Percentiles rank a stretch among this genome's conserved stretches.
Conservation (phyloP, 2,888 invertebrate genomes). For the Agrotis ipsilon region DNA sequence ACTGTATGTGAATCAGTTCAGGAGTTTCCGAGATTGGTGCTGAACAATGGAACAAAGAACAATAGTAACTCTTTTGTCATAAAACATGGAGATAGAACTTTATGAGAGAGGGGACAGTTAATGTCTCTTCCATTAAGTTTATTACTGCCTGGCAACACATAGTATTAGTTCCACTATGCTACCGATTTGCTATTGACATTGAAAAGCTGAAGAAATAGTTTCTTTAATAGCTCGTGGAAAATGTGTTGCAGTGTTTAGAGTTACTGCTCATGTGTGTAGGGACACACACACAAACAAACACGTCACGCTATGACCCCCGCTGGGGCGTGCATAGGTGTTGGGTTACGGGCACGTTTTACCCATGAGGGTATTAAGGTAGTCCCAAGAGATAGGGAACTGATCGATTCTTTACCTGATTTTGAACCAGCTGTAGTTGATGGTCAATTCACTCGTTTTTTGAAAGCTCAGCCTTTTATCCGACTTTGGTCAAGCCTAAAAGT, state of each 20-base stretch:
- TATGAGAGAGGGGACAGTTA: conserved; percentile 54
- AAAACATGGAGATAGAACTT: conserved; percentile 57
- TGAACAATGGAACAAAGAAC: conserved; percentile 67
- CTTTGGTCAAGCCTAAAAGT: too few species aligned
- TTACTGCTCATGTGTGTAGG: conserved; percentile 1
- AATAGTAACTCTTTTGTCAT: conserved; percentile 63
- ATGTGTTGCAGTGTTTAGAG: conserved; percentile 15
- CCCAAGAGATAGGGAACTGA: conserved; percentile 11
- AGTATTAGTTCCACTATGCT: conserved; percentile 30
- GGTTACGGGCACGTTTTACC: conserved; percentile 14
- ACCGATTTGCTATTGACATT: conserved; percentile 55
- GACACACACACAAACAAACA: background rate
- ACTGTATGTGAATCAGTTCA: conserved; percentile 57
- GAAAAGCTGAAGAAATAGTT: conserved; percentile 42
- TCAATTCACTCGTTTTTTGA: background rate
- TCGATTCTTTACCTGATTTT: conserved; percentile 32
- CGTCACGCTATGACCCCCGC: conserved; percentile 6
- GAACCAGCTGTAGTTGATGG: background rate
- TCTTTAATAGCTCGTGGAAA: conserved; percentile 26
- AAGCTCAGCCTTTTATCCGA: too few species aligned
- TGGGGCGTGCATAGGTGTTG: background rate
- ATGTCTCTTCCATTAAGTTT: conserved; percentile 59
- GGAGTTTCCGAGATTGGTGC: conserved; percentile 55
- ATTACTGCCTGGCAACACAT: conserved; percentile 54
- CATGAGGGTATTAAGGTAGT: conserved; percentile 2